These are phyloP conservation scores for Orbicella faveolata DNA, from an alignment of 64 coral and sea anemone species.

Conservation along the genomic window DNA sequence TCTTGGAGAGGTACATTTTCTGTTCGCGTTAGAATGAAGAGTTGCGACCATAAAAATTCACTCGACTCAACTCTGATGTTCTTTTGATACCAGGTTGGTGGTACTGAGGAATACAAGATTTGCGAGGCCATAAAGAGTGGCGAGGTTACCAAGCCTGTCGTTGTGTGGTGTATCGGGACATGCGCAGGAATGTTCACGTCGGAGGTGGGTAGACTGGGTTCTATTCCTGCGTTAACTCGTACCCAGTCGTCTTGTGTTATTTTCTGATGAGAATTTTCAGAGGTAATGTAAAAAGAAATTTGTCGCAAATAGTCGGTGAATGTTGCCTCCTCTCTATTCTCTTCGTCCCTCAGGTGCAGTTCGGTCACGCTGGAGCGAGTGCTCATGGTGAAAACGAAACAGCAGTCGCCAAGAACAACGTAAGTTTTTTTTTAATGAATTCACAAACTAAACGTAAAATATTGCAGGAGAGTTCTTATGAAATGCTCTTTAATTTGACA, in stretches of 20 bases:
- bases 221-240: neutral
- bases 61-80: neutral
- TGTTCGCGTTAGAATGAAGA: neutral
- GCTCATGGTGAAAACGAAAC: slow-evolving; percentile 93
- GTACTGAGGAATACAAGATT: slow-evolving; percentile 93
- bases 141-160: slow-evolving; percentile 83
- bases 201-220: slow-evolving; percentile 57
- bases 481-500: no score
- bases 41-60: neutral
- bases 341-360: slow-evolving; percentile 77
- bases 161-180: slow-evolving; percentile 97
- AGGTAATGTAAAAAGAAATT: no score
- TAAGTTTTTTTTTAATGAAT: neutral
- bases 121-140: slow-evolving; percentile 79
- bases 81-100: slow-evolving; percentile 63
- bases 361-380: slow-evolving; percentile 96
- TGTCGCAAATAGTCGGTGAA: neutral
- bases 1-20: slow-evolving; percentile 72
- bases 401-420: slow-evolving; percentile 94
- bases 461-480: no score
- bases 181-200: slow-evolving; percentile 95
- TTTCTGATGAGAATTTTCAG: no score
- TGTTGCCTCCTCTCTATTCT: no score
- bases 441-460: neutral
- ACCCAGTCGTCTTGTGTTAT: no score